Conservation (phyloP, 2,113 vertebrate species). For the Danionella cerebrum region DNA sequence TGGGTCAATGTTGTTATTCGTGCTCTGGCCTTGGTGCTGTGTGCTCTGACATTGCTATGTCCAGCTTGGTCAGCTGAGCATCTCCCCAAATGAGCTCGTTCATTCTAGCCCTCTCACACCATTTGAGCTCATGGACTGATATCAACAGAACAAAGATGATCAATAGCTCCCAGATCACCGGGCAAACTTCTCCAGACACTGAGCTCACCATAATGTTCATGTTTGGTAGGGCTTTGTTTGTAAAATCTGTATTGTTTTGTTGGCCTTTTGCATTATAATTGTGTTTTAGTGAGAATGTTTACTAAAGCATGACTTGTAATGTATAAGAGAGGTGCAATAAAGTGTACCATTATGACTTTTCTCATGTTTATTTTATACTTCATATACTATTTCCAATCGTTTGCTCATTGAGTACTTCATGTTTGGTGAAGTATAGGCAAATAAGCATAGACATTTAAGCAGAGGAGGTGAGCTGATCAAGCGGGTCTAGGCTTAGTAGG, state of each 20-base stretch:
- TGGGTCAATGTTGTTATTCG: constrained; percentile 61
- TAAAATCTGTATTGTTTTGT: no score
- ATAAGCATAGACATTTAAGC: no score
- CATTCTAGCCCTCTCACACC: constrained; percentile 67
- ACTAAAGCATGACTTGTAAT: neutral
- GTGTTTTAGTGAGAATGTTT: neutral
- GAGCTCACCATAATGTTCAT: no score
- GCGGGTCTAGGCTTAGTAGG: no score
- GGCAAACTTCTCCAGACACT: constrained; percentile 2
- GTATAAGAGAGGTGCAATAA: neutral
- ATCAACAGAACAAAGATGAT: constrained; percentile 28
- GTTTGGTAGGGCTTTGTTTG: constrained; percentile 14
- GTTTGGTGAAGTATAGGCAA: no score
- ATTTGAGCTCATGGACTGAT: constrained; percentile 55
- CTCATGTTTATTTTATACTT: no score
- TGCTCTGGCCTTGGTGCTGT: constrained; percentile 61
- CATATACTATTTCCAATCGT: no score
- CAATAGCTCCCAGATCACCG: constrained; percentile 34
- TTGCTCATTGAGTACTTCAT: no score
- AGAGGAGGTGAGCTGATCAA: no score
- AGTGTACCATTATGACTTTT: neutral
- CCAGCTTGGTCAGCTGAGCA: constrained; percentile 55
- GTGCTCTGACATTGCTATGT: constrained; percentile 60
- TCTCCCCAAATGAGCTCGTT: constrained; percentile 69
- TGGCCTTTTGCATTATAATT: neutral